Conservation (phyloP, 2,888 invertebrate species). For the Yponomeuta plumbellus region DNA sequence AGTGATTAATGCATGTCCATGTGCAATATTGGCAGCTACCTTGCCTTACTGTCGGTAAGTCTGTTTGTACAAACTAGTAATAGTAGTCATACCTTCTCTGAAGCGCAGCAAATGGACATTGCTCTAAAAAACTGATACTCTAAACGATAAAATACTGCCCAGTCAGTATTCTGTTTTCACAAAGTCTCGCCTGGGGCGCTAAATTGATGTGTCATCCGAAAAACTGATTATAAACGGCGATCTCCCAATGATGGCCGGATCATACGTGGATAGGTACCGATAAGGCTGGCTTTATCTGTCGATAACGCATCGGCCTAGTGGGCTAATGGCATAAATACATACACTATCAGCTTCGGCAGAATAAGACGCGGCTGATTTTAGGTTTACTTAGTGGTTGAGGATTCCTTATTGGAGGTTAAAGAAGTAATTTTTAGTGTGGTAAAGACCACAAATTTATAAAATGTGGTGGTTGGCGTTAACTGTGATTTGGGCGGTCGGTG, state of each 20-base stretch:
- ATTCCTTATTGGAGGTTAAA: background rate
- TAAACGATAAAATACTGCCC: no score
- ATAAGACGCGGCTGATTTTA: background rate
- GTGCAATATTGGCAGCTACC: no score
- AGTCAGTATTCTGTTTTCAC: no score
- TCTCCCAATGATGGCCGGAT: background rate
- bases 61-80: no score
- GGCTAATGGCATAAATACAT: background rate
- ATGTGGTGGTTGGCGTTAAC: slow-evolving; percentile 6
- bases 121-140: no score
- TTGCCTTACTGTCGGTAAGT: no score
- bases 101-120: no score
- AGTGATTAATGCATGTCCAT: no score
- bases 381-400: background rate
- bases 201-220: no score
- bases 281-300: background rate
- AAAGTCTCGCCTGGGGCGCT: no score
- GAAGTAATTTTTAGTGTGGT: background rate
- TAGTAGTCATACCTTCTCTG: no score
- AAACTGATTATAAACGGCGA: background rate
- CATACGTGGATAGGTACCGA: background rate
- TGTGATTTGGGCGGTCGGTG: background rate
- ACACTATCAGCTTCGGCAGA: background rate
- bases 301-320: background rate
- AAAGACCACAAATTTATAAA: background rate